A percentile compares a stretch with the other conserved stretches of the same genome.
Conservation (phyloP, 2,797 vertebrate genomes). For the Micropoecilia bifurca region DNA sequence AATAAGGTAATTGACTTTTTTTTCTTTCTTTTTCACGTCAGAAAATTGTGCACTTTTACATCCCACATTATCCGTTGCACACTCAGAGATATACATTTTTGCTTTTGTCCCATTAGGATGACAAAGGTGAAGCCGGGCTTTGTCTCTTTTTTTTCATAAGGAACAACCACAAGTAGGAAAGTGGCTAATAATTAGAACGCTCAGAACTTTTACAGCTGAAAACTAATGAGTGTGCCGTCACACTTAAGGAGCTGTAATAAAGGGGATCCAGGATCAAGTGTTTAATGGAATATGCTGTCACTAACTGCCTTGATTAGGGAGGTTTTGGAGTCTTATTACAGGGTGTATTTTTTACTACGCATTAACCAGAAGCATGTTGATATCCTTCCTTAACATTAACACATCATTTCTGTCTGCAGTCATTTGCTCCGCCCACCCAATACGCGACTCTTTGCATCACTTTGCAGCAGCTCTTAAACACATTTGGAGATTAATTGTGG, state of each 20-base stretch:
- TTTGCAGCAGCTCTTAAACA: constrained; percentile 26
- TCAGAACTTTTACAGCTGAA: constrained; percentile 8
- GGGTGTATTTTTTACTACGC: constrained; percentile 15
- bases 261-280: constrained; percentile 1
- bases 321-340: constrained; percentile 5
- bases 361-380: constrained; percentile 12
- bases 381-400: neutral
- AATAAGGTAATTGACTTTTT: constrained; percentile 3
- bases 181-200: constrained; percentile 28
- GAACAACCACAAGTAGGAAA: constrained; percentile 14
- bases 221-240: neutral
- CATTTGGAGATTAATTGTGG: constrained; percentile 23
- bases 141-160: constrained; percentile 15
- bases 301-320: constrained; percentile 13
- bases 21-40: constrained; percentile 16
- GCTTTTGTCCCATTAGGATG: constrained; percentile 38
- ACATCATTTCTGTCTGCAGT: constrained; percentile 1
- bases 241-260: constrained; percentile 3
- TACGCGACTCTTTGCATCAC: neutral
- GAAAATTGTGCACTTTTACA: constrained; percentile 25
- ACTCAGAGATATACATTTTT: constrained; percentile 37
- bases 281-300: constrained; percentile 10
- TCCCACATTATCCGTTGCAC: constrained; percentile 47
- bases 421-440: constrained; percentile 5
- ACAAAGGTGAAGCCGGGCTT: constrained; percentile 23